Base-by-base conservation (phyloP, 2,888 invertebrate species). In the Hirtodrosophila confusa region DNA sequence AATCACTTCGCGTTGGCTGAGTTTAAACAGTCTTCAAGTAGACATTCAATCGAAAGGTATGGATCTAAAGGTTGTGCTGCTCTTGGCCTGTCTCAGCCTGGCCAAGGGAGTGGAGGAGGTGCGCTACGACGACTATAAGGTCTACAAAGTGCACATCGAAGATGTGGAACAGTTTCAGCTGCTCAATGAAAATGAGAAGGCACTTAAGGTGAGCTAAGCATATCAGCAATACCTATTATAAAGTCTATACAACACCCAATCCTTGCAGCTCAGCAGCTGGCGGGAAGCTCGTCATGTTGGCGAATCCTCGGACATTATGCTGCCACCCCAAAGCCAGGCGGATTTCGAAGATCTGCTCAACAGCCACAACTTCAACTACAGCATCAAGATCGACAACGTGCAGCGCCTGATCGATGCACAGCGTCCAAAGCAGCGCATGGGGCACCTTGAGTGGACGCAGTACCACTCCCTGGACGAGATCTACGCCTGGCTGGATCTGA, bases 401-500 rank as follows among this genome's bases (percentile, higher is more conserved):
- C 94, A 95, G 89, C 86, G 93, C n/a, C 70, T 92, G 27, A 93
- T 94, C 44, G 91, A 93, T 43, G 92, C 90, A 12, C 93, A 93
- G 72, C 76, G 91, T 23, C 86, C 86, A 29, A 88, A 68, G 27
- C 43, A 62, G 3, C 75, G 82, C 0, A 23, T 35, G 3, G 47
- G 49, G 4, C 17, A 47, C 3, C 93, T 94, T 56, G 92, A 92
- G 1, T 95, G 95, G 93, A 92, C 90, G 0, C 91, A 90, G 49
- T 96, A 94, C 73, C 93, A 94, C 69, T 92, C 89, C 0, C 87
- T 95, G 4, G 92, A 92, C 0, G 93, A 93, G 79, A 94, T 95
- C 47, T 90, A 94, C 69, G 90, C 87, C 0, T 95, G 94, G 94
- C 83, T 95, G 45, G 92, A 93, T 55, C 62, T 77, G 2, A 88